Evolutionary conservation across 2,888 invertebrate species (phyloP), one percentile per base, ranked within the genome.

Genomic region (Drosophila dives): DNA sequence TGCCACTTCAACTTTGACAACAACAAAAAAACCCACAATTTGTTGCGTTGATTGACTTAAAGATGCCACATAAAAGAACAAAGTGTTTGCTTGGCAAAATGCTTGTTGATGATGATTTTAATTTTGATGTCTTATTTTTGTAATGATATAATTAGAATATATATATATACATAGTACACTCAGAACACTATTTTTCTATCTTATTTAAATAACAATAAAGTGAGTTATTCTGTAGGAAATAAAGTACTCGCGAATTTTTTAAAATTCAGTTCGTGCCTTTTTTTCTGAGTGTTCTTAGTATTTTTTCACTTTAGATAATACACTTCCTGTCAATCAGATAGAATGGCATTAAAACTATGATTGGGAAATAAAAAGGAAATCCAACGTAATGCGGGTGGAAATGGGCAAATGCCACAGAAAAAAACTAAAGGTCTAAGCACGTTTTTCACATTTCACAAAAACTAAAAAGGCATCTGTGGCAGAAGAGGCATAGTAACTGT

Each of bases 391-490:
- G 29, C 29, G 26, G 36, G 54, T 11, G 29, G 23, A 59, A 64
- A 64, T 45, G 62, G 38, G 40, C 59, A 68, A 76, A 69, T 68
- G 67, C 59, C 64, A 49, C 59, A 67, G 38, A 70, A 69, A 68
- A 64, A 42, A 58, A 66, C 42, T 58, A 73, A 67, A 69, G 72
- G 74, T 72, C 70, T 72, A 58, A 63, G 75, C 86, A 86, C 86
- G 88, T 85, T 86, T 89, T 85, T 68, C 81, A 72, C 90, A 86
- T 88, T 88, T 81, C 74, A 77, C 33, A 50, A 40, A n/a, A 40
- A 54, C 26, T 36, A 34, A 20, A 15, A 38, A 29, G 42, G 45
- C 15, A 45, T 15, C 20, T 2, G 45, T 5, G 45, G 45, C 45
- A 33, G 33, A 33, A 40, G 50, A 26, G 58, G 60, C 50, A 40